Percentiles rank a stretch among this genome's conserved stretches.
Conservation (phyloP, 2,113 vertebrate species). For the Mustelus asterias region DNA sequence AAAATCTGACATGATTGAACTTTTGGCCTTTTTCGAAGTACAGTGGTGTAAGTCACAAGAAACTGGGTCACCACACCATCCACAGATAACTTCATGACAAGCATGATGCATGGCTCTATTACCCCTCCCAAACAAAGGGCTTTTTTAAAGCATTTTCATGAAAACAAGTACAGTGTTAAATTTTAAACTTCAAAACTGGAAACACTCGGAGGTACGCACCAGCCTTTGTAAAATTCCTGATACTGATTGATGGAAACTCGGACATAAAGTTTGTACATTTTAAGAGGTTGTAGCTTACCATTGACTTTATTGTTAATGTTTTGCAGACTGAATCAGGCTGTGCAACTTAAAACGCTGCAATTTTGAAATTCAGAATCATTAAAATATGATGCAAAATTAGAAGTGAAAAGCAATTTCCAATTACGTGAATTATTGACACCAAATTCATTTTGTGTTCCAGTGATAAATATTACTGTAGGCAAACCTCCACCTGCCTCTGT, state of each 20-base stretch:
- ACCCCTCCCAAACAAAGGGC: neutral
- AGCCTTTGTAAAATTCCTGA: neutral
- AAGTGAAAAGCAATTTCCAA: neutral
- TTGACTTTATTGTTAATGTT: neutral
- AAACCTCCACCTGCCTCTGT: neutral
- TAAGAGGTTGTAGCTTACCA: neutral
- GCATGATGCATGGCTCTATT: neutral
- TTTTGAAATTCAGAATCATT: neutral
- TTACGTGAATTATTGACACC: neutral
- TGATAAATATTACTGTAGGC: neutral
- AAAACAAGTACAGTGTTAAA: neutral
- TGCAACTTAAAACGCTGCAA: neutral
- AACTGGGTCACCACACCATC: neutral
- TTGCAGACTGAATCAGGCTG: neutral
- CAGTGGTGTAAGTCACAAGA: neutral
- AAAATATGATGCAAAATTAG: neutral
- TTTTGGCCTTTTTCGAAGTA: neutral
- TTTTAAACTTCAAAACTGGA: neutral
- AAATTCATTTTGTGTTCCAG: neutral
- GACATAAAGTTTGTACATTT: neutral
- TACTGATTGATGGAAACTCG: neutral
- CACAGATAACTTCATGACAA: neutral
- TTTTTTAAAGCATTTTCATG: neutral
- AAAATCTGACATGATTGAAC: too few species aligned
- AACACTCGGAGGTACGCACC: neutral